Evolutionary conservation across 2,797 vertebrate genomes (phyloP).

Genomic region (Pangasius mekongensis): DNA sequence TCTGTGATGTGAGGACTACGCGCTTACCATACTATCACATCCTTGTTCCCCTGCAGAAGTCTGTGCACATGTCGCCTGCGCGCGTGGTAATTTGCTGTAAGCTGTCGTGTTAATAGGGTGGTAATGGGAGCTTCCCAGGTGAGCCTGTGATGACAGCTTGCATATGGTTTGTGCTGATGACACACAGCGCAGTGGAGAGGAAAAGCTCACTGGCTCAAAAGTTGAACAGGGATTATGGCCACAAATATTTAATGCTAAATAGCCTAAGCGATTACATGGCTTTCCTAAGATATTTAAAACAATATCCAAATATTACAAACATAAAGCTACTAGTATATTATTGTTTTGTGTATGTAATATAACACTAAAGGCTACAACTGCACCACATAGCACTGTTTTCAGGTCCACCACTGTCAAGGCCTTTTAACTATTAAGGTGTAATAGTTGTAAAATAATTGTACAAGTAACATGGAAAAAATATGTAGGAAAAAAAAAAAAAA

Average conservation of each 20-base stretch:
- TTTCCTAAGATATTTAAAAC: not conserved
- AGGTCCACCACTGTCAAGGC: not conserved
- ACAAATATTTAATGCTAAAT: not conserved
- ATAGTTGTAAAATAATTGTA: not conserved
- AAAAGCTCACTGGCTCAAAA: constrained; percentile 4
- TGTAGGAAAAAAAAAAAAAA: not conserved
- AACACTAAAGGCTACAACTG: not conserved
- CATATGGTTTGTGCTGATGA: constrained; percentile 33
- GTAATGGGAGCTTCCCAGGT: constrained; percentile 45
- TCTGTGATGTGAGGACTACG: constrained; percentile 48
- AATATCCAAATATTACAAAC: no score
- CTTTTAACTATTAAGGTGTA: not conserved
- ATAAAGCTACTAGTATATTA: not conserved
- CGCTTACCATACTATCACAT: constrained; percentile 42
- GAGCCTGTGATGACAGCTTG: constrained; percentile 45
- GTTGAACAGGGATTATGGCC: not conserved
- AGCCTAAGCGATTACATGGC: not conserved
- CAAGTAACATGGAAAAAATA: not conserved
- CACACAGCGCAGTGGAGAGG: constrained; percentile 18
- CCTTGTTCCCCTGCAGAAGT: constrained; percentile 39
- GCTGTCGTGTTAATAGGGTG: constrained; percentile 55
- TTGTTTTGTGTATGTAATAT: not conserved
- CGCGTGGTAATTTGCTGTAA: constrained; percentile 57
- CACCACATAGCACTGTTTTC: not conserved
- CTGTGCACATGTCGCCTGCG: constrained; percentile 45